Conservation (phyloP, 2,888 invertebrate species). For the Dascillus cervinus region DNA sequence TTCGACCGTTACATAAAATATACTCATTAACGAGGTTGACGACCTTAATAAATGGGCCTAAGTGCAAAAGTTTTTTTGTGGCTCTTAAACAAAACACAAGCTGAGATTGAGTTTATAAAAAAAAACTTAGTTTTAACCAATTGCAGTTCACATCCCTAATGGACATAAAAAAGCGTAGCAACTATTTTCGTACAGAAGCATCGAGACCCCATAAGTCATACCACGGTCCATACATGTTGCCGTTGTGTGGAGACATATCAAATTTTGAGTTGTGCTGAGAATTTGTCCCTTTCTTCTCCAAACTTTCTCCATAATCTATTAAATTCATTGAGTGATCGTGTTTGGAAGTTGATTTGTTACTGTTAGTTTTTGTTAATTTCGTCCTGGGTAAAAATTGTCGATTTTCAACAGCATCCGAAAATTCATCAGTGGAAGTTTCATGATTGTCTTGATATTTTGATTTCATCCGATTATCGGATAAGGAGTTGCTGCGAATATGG, state of each 20-base stretch:
- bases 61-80: too few species aligned
- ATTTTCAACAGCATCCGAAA: conserved; percentile 40
- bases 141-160: too few species aligned
- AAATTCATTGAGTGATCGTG: conserved; percentile 36
- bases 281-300: conserved; percentile 40
- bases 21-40: too few species aligned
- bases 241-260: conserved; percentile 48
- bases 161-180: too few species aligned
- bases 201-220: conserved; percentile 81
- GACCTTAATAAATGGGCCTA: too few species aligned
- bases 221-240: conserved; percentile 79
- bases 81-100: too few species aligned
- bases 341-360: conserved; percentile 33
- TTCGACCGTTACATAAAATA: too few species aligned
- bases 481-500: conserved; percentile 21
- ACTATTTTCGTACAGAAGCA: conserved; percentile 48
- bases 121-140: too few species aligned
- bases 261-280: conserved; percentile 37
- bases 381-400: conserved; percentile 62
- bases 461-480: conserved; percentile 28
- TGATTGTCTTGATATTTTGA: conserved; percentile 28
- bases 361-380: conserved; percentile 55
- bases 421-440: conserved; percentile 37
- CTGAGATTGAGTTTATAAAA: too few species aligned
- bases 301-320: conserved; percentile 42